Conservation (phyloP, 2,113 vertebrate genomes). For the Gobiocypris rarus region DNA sequence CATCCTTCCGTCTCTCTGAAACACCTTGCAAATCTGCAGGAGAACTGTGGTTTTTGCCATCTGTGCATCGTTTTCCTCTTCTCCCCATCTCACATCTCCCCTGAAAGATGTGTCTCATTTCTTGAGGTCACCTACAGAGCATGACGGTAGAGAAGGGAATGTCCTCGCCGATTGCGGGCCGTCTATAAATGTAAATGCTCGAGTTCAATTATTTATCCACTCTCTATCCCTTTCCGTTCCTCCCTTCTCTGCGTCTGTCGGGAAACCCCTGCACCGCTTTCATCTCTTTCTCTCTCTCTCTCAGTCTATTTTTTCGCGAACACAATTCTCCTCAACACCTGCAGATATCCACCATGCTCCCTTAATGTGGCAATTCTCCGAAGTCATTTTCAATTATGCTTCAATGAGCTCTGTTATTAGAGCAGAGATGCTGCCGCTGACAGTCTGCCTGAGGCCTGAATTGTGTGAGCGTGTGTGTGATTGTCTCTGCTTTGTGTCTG, state of each 20-base stretch:
- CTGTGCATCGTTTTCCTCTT: neutral
- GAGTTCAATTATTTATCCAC: constrained; percentile 33
- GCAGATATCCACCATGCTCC: constrained; percentile 59
- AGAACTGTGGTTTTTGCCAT: neutral
- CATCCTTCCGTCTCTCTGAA: neutral
- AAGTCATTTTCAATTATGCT: constrained; percentile 75
- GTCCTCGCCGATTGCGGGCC: neutral
- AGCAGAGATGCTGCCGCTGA: constrained; percentile 36
- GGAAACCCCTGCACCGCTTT: constrained; percentile 3
- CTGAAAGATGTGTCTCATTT: constrained; percentile 35
- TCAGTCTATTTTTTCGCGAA: constrained; percentile 21
- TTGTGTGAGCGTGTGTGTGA: constrained; percentile 23
- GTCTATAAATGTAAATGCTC: neutral
- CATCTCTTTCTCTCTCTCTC: constrained; percentile 54
- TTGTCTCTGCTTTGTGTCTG: constrained; percentile 22
- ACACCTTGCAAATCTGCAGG: neutral
- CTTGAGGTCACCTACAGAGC: constrained; percentile 34
- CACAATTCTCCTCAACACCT: constrained; percentile 63
- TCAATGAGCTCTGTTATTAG: constrained; percentile 66
- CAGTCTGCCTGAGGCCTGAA: constrained; percentile 51
- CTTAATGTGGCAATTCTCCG: constrained; percentile 69
- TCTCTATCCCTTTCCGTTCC: neutral
- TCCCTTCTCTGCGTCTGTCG: neutral
- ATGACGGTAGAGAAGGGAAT: neutral
- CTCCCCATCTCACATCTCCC: neutral